A percentile compares a stretch with the other conserved stretches of the same genome.
Evolutionary conservation across 2,888 invertebrate genomes (phyloP).

Genomic region (Ophonus ardosiacus): DNA sequence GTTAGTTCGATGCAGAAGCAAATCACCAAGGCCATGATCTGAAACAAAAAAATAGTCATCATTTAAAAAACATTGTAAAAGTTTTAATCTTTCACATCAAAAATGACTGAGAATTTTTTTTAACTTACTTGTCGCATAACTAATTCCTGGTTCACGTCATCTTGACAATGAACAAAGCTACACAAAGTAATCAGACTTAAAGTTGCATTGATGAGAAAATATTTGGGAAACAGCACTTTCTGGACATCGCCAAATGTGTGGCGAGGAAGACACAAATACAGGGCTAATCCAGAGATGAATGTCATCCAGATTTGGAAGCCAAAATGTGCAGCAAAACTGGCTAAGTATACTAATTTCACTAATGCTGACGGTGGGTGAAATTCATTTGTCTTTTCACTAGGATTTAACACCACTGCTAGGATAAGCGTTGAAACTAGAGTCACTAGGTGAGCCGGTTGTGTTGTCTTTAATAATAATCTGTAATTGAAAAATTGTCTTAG

Average conservation of each 20-base stretch:
- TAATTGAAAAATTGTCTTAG: slow-evolving; percentile 1
- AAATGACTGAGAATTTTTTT: too few relatives aligned
- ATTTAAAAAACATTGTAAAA: slow-evolving; percentile 25
- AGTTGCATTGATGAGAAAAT: slow-evolving; percentile 88
- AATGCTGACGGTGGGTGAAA: slow-evolving; percentile 73
- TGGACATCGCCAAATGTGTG: slow-evolving; percentile 93
- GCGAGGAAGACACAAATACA: slow-evolving; percentile 91
- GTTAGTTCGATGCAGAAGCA: slow-evolving; percentile 86
- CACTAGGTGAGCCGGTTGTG: slow-evolving; percentile 89
- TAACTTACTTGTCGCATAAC: slow-evolving; percentile 41
- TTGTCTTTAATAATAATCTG: slow-evolving; percentile 67
- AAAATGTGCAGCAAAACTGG: slow-evolving; percentile 88
- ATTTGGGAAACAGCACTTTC: slow-evolving; percentile 90
- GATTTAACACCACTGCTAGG: slow-evolving; percentile 76
- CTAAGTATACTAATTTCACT: slow-evolving; percentile 85
- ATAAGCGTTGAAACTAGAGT: slow-evolving; percentile 81
- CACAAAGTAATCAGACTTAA: slow-evolving; percentile 84
- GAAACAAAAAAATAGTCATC: slow-evolving; percentile 73
- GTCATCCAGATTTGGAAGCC: slow-evolving; percentile 97
- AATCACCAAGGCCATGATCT: slow-evolving; percentile 82
- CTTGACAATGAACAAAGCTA: slow-evolving; percentile 30
- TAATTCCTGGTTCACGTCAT: neutral
- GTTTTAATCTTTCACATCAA: too few relatives aligned
- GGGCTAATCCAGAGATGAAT: slow-evolving; percentile 90
- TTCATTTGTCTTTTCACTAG: slow-evolving; percentile 71